Base-by-base conservation (phyloP, 1,140 invertebrate species). In the Phortica variegata region DNA sequence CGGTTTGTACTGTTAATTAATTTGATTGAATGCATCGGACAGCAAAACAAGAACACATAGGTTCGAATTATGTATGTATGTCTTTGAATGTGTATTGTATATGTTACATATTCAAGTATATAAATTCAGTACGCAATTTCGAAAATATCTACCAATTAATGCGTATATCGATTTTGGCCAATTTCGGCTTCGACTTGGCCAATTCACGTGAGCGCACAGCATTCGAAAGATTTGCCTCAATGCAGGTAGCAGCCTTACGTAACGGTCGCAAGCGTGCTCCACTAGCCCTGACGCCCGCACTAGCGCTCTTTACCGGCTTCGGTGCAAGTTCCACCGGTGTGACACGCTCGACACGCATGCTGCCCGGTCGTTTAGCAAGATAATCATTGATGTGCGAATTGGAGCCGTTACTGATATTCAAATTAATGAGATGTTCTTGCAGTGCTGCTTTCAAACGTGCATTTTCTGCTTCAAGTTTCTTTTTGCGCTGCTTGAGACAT, bases 291-390 rank as follows among this genome's bases (percentile, higher is more conserved):
- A 48, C 41, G 21, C 10, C 29, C 42, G 31, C 49, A 32, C 40
- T 43, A 39, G 61, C 69, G 39, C 54, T 72, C 29, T 46, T 60
- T 16, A 61, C 53, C 42, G 40, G 57, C 43, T 58, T 73, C n/a
- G 56, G 65, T 42, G 60, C 65, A 13, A 69, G 32, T 0, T 58
- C 52, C 9, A 71, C 31, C 5, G 56, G 69, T 0, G 43, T 49
- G 3, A 74, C 65, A 4, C 65, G 58, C 34, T 76, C 71, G 16
- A 76, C 66, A n/a, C 68, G 61, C 71, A 76, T 76, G 38, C 74
- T 76, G 19, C 56, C 63, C 20, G 74, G 74, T 5, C 74, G 55
- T 1, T 61, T 49, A n/a, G 58, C 52, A 2, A 75, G 39, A 48
- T 73, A 68, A 3, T 61, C 60, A 26, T 73, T 61, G 8, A 69